These are phyloP conservation scores for Zaprionus davidi DNA, from an alignment of 1,140 invertebrate genomes.

Conservation along the genomic window DNA sequence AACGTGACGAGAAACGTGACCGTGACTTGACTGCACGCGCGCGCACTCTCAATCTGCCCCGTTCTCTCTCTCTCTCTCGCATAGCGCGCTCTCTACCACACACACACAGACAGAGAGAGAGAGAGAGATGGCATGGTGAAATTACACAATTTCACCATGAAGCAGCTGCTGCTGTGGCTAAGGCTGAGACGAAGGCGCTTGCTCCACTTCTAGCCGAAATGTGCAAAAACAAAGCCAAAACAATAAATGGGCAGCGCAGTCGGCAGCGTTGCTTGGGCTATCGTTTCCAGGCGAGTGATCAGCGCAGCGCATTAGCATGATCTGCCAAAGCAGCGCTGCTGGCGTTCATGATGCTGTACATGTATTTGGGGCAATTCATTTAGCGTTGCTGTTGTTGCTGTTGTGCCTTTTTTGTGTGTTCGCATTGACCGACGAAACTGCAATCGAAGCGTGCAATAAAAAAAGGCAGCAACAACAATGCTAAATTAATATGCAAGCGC, in stretches of 20 bases:
- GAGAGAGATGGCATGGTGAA: not conserved
- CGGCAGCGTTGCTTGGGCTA: slow-evolving; percentile 38
- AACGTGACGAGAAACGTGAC: slow-evolving; percentile 81
- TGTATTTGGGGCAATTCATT: slow-evolving; percentile 80
- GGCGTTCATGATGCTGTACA: slow-evolving; percentile 35
- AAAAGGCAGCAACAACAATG: slow-evolving; percentile 28
- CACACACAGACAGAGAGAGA: not conserved
- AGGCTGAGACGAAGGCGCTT: not conserved
- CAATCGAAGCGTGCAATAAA: slow-evolving; percentile 72
- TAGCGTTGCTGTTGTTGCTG: slow-evolving; percentile 45
- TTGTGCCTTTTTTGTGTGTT: slow-evolving; percentile 23
- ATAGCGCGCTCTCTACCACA: not conserved
- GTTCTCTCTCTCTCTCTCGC: slow-evolving; percentile 7
- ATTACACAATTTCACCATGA: slow-evolving; percentile 2
- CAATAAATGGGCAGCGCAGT: slow-evolving; percentile 25
- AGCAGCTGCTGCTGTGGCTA: not conserved
- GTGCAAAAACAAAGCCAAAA: slow-evolving; percentile 27
- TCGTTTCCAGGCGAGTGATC: slow-evolving; percentile 75
- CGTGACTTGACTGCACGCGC: slow-evolving; percentile 62
- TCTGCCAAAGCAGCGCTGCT: slow-evolving; percentile 28
- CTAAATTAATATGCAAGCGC: slow-evolving; percentile 40
- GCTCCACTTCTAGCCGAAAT: slow-evolving; percentile 41
- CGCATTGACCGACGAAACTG: slow-evolving; percentile 62
- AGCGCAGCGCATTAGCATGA: slow-evolving; percentile 74
- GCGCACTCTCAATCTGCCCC: not conserved